These are phyloP conservation scores for Brenthis hecate DNA, from an alignment of 2,888 invertebrate genomes.

Conservation along the genomic window DNA sequence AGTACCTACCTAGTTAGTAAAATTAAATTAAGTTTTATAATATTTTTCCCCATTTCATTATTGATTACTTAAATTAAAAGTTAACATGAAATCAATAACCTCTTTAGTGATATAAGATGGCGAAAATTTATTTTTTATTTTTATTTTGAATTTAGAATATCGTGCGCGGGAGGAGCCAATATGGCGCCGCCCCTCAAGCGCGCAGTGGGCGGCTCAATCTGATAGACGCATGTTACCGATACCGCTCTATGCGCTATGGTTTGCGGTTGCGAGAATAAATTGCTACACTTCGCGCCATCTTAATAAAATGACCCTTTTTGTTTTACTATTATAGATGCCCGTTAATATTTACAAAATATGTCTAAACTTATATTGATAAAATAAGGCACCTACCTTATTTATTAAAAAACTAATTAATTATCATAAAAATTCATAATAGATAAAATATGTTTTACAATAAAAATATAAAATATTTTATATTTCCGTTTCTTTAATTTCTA, in stretches of 20 bases:
- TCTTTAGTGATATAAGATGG: constrained; percentile 31
- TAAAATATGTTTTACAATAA: too few relatives aligned
- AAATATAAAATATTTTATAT: too few relatives aligned
- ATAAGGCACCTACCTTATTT: too few relatives aligned
- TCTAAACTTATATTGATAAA: not conserved
- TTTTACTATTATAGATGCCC: constrained; percentile 6
- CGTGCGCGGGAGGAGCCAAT: constrained; percentile 56
- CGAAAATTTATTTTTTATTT: constrained; percentile 31
- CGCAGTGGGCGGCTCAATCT: constrained; percentile 60
- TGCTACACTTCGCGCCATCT: constrained; percentile 38
- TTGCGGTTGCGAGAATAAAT: constrained; percentile 40
- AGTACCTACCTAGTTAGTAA: too few relatives aligned
- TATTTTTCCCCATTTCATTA: not conserved
- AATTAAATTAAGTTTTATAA: too few relatives aligned
- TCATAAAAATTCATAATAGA: too few relatives aligned
- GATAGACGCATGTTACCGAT: constrained; percentile 37
- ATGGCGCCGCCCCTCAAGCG: constrained; percentile 65
- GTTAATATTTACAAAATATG: not conserved
- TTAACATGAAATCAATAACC: not conserved
- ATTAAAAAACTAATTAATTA: too few relatives aligned
- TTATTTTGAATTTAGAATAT: constrained; percentile 30
- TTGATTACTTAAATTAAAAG: not conserved
- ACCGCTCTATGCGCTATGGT: constrained; percentile 37
- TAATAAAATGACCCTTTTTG: constrained; percentile 28
- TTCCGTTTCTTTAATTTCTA: too few relatives aligned